Base-by-base conservation (phyloP, 2,113 vertebrate species). In the Pterocles burchelli region DNA sequence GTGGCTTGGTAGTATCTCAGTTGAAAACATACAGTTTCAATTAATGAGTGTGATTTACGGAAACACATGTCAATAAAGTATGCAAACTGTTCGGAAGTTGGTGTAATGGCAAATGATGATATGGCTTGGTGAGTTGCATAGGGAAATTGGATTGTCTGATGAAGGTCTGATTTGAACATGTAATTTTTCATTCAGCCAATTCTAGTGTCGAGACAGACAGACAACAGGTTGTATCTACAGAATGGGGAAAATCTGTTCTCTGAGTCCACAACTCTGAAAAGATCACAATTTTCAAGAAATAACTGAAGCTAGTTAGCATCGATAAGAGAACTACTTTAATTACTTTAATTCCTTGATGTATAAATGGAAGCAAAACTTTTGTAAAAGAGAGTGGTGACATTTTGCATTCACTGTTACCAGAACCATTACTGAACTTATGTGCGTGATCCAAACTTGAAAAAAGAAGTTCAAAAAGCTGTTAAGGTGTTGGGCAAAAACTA, bases 391-490 rank as follows among this genome's bases (percentile, higher is more conserved):
- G 31, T 12, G 26, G 17, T 62, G 74, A 66, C 6, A 57, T 93
- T 91, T 88, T 88, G 11, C 11, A 25, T 68, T 83, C 62, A 22
- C 9, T 68, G 1, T 13, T 17, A 26, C 14, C 41, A 84, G 52
- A 74, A 75, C 9, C 20, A 15, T 52, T 45, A 33, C 25, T 93
- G 57, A 88, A 81, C 20, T 71, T 71, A 54, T 10, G 3, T 31
- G 15, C 22, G 6, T 36, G 74, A 81, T 92, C 45, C 24, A 57
- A 45, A 70, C 61, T 71, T 63, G 33, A 54, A 88, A 72, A 72
- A 72, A 28, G 29, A 94, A 38, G 43, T 88, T 90, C 31, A 49
- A 67, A 55, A 92, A 86, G 24, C 75, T 85, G 16, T 49, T 55
- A 93, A 58, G 43, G 34, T 81, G 51, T 74, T 74, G 41, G 49